A percentile compares a stretch with the other conserved stretches of the same genome.
These are phyloP conservation scores for Rosalia funebris DNA, from an alignment of 2,888 invertebrate genomes.

Conservation along the genomic window DNA sequence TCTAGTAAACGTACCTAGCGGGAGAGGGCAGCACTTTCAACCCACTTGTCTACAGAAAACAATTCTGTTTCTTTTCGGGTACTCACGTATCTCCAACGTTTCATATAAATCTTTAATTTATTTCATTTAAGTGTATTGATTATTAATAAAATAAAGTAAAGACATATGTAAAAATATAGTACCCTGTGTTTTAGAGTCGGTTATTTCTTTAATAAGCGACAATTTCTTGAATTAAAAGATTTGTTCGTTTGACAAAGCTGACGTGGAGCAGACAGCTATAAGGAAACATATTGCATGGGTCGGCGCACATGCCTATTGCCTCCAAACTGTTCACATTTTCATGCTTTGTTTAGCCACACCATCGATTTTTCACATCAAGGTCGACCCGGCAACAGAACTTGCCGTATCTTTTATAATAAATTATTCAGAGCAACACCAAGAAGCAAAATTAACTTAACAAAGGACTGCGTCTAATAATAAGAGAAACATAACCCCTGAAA, in stretches of 20 bases:
- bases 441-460: slow-evolving; percentile 26
- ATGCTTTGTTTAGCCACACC: slow-evolving; percentile 23
- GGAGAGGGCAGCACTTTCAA: no score
- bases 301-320: slow-evolving; percentile 10
- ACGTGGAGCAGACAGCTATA: neutral
- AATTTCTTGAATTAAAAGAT: slow-evolving; percentile 17
- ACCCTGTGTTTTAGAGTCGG: no score
- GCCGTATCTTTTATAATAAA: slow-evolving; percentile 32
- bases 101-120: no score
- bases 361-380: slow-evolving; percentile 20
- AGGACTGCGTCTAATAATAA: slow-evolving; percentile 29
- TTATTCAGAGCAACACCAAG: slow-evolving; percentile 27
- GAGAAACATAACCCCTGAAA: slow-evolving; percentile 7
- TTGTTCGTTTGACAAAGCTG: slow-evolving; percentile 1
- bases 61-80: no score
- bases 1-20: no score
- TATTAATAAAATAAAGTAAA: no score
- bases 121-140: no score
- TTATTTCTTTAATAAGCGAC: no score
- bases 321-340: slow-evolving; percentile 9
- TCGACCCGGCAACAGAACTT: slow-evolving; percentile 7
- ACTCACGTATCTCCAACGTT: no score
- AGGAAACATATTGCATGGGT: slow-evolving; percentile 1
- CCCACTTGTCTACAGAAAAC: no score
- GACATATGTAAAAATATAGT: no score